Conservation (phyloP, 2,797 vertebrate genomes). For the Arremon brunneinucha region DNA sequence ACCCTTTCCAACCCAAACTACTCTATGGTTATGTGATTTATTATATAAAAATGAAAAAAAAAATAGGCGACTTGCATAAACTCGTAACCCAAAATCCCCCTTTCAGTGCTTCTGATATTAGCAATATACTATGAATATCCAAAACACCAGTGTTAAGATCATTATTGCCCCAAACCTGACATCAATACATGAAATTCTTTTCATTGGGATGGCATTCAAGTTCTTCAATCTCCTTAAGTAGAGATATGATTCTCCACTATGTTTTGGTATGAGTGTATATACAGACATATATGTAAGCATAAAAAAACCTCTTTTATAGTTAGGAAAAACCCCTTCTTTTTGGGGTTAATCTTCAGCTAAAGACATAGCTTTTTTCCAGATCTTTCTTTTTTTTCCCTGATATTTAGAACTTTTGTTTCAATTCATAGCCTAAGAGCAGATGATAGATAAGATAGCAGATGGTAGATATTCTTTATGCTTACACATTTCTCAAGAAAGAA, state of each 20-base stretch:
- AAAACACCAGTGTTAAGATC: not conserved
- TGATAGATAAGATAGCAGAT: not conserved
- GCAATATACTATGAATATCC: not conserved
- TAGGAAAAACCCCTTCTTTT: accelerated
- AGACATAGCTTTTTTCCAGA: accelerated
- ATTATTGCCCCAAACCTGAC: not conserved
- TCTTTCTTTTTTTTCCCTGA: not conserved
- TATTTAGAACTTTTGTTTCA: not conserved
- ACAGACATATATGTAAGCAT: not conserved
- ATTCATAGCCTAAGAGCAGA: not conserved
- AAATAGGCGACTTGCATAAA: not conserved
- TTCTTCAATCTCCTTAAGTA: not conserved
- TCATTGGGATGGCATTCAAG: not conserved
- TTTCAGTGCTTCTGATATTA: not conserved
- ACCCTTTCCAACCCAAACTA: not conserved
- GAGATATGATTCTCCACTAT: not conserved
- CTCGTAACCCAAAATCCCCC: not conserved
- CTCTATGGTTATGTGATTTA: not conserved
- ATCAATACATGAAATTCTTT: not conserved
- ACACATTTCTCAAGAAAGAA: not conserved
- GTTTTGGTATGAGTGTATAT: not conserved
- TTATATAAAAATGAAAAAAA: not conserved
- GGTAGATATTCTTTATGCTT: not conserved
- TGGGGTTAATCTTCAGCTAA: not conserved
- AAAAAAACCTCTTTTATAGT: not conserved